Evolutionary conservation across 2,888 invertebrate genomes (phyloP).

Genomic region (Lymantria monacha): DNA sequence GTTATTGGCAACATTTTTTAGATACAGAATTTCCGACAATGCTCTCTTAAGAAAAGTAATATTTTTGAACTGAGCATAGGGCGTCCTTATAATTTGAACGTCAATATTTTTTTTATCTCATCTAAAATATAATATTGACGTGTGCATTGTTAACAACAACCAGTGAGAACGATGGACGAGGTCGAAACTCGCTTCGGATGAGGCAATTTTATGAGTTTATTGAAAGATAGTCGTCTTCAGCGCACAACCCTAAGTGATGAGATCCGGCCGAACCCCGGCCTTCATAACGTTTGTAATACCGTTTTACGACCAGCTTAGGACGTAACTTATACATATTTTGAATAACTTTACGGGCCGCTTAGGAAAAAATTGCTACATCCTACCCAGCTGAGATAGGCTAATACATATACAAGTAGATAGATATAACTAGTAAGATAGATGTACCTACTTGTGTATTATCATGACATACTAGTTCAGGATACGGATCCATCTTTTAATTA

Average conservation of each 20-base stretch:
- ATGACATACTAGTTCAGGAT: too few species aligned
- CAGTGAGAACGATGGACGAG: conserved; percentile 38
- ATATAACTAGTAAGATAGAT: too few species aligned
- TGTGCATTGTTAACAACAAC: conserved; percentile 61
- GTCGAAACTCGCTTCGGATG: conserved; percentile 49
- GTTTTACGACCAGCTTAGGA: conserved; percentile 76
- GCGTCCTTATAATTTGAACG: conserved; percentile 58
- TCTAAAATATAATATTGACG: conserved; percentile 67
- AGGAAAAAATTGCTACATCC: conserved; percentile 64
- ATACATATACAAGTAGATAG: conserved; percentile 7
- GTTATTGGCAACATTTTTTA: conserved; percentile 4
- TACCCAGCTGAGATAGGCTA: conserved; percentile 54
- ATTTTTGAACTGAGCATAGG: too few species aligned
- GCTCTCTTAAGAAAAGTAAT: too few species aligned
- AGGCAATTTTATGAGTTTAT: conserved; percentile 71
- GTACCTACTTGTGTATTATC: too few species aligned
- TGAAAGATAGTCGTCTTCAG: conserved; percentile 67
- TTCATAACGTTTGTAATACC: conserved; percentile 76
- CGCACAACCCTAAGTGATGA: conserved; percentile 73
- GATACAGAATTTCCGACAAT: too few species aligned
- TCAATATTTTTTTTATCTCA: conserved; percentile 65
- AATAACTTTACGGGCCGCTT: conserved; percentile 72
- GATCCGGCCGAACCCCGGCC: conserved; percentile 71
- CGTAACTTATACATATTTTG: conserved; percentile 78
- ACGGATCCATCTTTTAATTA: too few species aligned